These are phyloP conservation scores for Drosophila niveifrons DNA, from an alignment of 2,888 invertebrate genomes.

Conservation along the genomic window DNA sequence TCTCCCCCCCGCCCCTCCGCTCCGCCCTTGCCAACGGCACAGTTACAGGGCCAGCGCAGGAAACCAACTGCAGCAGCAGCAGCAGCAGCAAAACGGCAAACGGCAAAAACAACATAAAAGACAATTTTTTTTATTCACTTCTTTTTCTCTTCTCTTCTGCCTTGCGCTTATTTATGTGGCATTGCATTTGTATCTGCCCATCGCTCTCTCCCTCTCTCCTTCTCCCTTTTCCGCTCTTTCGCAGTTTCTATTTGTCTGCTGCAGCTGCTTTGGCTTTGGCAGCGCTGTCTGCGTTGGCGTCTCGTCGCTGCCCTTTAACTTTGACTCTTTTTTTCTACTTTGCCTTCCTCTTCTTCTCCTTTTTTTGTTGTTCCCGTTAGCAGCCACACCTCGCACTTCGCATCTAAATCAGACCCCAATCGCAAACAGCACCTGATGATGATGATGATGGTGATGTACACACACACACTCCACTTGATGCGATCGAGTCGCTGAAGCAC, in stretches of 20 bases:
- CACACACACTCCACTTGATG: slow-evolving; percentile 40
- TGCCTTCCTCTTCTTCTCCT: no score
- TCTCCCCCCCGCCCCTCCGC: no score
- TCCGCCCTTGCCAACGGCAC: slow-evolving; percentile 22
- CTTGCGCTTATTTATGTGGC: slow-evolving; percentile 76
- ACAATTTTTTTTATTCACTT: slow-evolving; percentile 66
- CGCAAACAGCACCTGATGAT: slow-evolving; percentile 49
- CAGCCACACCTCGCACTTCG: slow-evolving; percentile 9
- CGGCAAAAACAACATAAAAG: slow-evolving; percentile 70
- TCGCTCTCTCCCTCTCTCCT: not conserved
- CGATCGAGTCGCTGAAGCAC: slow-evolving; percentile 26
- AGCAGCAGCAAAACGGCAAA: slow-evolving; percentile 23
- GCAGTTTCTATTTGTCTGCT: slow-evolving; percentile 4
- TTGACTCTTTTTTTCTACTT: slow-evolving; percentile 18
- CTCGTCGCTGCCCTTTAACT: slow-evolving; percentile 71
- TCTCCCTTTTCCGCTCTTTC: not conserved
- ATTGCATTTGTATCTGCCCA: slow-evolving; percentile 47
- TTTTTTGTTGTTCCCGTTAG: slow-evolving; percentile 8
- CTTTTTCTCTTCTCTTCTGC: slow-evolving; percentile 47
- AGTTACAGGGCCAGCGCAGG: slow-evolving; percentile 59
- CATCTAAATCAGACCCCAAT: slow-evolving; percentile 5
- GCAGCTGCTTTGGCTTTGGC: slow-evolving; percentile 39
- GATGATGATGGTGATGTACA: not conserved
- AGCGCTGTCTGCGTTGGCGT: slow-evolving; percentile 66
- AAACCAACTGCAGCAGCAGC: slow-evolving; percentile 41